A percentile compares a stretch with the other conserved stretches of the same genome.
Conservation (phyloP, 2,888 invertebrate species). For the Catocala fraxini region DNA sequence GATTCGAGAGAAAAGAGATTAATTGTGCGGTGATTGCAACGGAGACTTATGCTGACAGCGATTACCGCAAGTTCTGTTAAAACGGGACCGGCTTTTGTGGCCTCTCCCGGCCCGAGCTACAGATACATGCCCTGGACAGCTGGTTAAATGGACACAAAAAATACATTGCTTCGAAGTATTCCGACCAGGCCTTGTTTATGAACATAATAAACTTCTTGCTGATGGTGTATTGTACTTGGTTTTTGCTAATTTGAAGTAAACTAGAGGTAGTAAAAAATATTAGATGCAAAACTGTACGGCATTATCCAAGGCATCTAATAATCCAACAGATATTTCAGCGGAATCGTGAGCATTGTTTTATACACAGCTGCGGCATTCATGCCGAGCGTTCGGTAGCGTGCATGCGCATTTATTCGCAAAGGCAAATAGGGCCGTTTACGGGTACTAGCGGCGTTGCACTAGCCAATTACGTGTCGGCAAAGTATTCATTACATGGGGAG, state of each 20-base stretch:
- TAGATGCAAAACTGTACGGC: constrained; percentile 31
- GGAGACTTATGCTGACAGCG: constrained; percentile 62
- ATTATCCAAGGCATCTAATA: constrained; percentile 35
- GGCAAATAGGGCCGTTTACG: constrained; percentile 60
- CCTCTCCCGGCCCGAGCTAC: constrained; percentile 53
- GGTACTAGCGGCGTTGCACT: constrained; percentile 59
- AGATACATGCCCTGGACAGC: constrained; percentile 61
- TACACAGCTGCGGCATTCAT: constrained; percentile 44
- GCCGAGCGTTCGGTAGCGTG: constrained; percentile 43
- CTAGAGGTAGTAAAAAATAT: constrained; percentile 31
- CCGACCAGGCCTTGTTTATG: constrained; percentile 55
- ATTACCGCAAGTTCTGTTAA: constrained; percentile 75
- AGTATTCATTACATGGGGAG: constrained; percentile 77
- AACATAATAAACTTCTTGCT: constrained; percentile 57
- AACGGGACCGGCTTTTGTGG: constrained; percentile 77
- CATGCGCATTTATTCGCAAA: constrained; percentile 45
- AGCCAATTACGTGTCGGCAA: constrained; percentile 74
- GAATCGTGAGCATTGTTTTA: constrained; percentile 57
- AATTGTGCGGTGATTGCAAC: constrained; percentile 61
- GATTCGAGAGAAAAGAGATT: constrained; percentile 64
- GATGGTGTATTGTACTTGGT: constrained; percentile 39
- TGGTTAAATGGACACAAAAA: constrained; percentile 63
- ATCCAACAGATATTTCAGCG: constrained; percentile 37
- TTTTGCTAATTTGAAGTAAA: constrained; percentile 47
- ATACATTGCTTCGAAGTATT: constrained; percentile 33